These are phyloP conservation scores for Chrysolina americana DNA, from an alignment of 2,888 invertebrate species.

Conservation along the genomic window DNA sequence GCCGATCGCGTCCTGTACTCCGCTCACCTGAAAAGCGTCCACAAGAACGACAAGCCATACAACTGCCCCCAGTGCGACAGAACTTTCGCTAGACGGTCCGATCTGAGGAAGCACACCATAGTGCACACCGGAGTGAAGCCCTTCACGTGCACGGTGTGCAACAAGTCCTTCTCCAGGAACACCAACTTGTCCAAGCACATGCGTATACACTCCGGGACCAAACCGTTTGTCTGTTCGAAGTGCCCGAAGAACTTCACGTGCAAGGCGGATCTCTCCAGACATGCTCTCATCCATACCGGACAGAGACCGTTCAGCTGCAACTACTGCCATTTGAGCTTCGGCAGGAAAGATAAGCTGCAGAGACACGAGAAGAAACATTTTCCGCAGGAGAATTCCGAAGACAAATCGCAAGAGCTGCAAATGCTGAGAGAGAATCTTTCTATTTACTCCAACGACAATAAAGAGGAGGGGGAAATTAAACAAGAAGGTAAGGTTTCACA, in stretches of 20 bases:
- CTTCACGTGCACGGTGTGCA: conserved; percentile 80
- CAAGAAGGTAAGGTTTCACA: not conserved
- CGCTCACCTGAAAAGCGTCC: conserved; percentile 78
- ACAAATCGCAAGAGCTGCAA: conserved; percentile 63
- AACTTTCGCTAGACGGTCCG: conserved; percentile 77
- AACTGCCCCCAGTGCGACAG: conserved; percentile 80
- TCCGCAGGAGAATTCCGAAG: conserved; percentile 64
- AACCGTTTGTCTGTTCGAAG: conserved; percentile 80
- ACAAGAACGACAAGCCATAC: conserved; percentile 80
- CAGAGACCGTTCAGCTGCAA: conserved; percentile 78
- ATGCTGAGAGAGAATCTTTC: conserved; percentile 62
- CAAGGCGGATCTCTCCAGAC: conserved; percentile 77
- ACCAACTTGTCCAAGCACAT: conserved; percentile 85
- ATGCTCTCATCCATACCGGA: conserved; percentile 79
- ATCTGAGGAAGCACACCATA: conserved; percentile 81
- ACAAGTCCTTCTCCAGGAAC: conserved; percentile 83
- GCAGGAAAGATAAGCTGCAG: conserved; percentile 78
- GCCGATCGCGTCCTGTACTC: conserved; percentile 76
- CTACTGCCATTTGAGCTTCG: conserved; percentile 79
- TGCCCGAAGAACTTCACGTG: conserved; percentile 83
- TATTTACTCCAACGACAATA: conserved; percentile 49
- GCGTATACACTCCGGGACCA: conserved; percentile 80
- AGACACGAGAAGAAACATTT: conserved; percentile 79
- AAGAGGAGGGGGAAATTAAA: conserved; percentile 52
- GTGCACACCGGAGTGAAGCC: conserved; percentile 85